Conservation (phyloP, 2,113 vertebrate species). For the Hyaena hyaena region DNA sequence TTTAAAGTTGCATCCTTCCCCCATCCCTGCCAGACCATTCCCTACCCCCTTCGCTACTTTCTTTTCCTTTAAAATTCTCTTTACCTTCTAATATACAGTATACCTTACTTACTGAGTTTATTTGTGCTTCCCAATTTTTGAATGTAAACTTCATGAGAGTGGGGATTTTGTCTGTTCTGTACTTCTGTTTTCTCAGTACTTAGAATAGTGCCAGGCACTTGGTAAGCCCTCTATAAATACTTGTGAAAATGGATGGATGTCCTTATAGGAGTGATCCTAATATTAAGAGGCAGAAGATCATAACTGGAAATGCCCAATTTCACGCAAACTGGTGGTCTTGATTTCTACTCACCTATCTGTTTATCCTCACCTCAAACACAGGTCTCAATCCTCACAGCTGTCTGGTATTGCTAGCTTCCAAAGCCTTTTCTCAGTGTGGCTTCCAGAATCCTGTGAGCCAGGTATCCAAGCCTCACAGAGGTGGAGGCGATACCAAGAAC, state of each 20-base stretch:
- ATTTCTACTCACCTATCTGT: neutral
- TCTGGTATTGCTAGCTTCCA: neutral
- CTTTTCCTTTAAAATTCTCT: neutral
- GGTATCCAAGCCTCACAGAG: neutral
- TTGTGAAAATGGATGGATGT: neutral
- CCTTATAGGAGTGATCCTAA: neutral
- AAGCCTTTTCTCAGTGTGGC: neutral
- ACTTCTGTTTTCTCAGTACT: neutral
- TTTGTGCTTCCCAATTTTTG: neutral
- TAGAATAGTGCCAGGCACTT: neutral
- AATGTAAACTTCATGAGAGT: neutral
- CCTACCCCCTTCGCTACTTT: neutral
- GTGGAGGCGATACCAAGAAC: neutral
- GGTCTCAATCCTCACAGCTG: neutral
- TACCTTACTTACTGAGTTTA: neutral
- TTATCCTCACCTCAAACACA: neutral
- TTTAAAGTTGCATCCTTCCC: neutral
- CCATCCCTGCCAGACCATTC: neutral
- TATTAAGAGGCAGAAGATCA: neutral
- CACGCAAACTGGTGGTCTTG: neutral
- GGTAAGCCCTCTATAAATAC: neutral
- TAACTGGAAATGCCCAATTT: neutral
- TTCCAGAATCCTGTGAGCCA: conserved; percentile 11
- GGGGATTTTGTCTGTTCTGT: neutral
- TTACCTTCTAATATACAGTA: neutral